Conservation (phyloP, 1,140 invertebrate genomes). For the Leptestheria dahalacensis region DNA sequence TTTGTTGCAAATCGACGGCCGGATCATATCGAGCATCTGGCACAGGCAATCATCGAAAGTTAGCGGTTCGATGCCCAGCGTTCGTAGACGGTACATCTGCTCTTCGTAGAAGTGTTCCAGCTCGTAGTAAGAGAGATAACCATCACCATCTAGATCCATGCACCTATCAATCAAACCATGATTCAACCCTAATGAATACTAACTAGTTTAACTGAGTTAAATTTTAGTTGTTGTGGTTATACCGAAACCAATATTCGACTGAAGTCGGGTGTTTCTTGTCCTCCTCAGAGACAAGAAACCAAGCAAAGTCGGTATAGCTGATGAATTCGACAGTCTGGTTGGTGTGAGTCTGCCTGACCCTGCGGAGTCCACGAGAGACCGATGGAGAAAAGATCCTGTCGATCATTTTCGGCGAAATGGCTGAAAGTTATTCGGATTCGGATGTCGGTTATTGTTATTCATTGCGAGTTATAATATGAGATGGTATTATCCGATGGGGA, state of each 20-base stretch:
- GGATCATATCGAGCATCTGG: slow-evolving; percentile 91
- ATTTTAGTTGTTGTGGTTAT: slow-evolving; percentile 11
- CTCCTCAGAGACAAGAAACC: slow-evolving; percentile 96
- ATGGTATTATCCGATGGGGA: too few relatives aligned
- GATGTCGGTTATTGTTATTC: not conserved
- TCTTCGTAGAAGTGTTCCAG: slow-evolving; percentile 98
- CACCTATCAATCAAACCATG: slow-evolving; percentile 44
- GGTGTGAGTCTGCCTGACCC: slow-evolving; percentile 14
- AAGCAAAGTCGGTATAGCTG: slow-evolving; percentile 97
- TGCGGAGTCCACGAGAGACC: slow-evolving; percentile 54
- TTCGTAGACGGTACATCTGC: slow-evolving; percentile 91
- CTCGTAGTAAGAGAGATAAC: slow-evolving; percentile 94
- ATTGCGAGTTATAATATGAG: too few relatives aligned
- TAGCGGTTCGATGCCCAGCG: slow-evolving; percentile 89
- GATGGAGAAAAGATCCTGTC: slow-evolving; percentile 95
- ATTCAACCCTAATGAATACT: not conserved
- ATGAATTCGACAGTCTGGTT: slow-evolving; percentile 39
- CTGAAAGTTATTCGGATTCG: slow-evolving; percentile 32
- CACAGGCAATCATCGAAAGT: slow-evolving; percentile 94
- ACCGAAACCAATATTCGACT: slow-evolving; percentile 83
- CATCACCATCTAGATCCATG: slow-evolving; percentile 98
- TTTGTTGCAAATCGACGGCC: slow-evolving; percentile 60
- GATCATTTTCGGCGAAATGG: slow-evolving; percentile 84
- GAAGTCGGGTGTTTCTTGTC: slow-evolving; percentile 92
- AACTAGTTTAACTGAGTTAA: slow-evolving; percentile 16